A percentile compares a stretch with the other conserved stretches of the same genome.
These are phyloP conservation scores for Mormoops blainvillei DNA, from an alignment of 2,113 vertebrate species.

Conservation along the genomic window DNA sequence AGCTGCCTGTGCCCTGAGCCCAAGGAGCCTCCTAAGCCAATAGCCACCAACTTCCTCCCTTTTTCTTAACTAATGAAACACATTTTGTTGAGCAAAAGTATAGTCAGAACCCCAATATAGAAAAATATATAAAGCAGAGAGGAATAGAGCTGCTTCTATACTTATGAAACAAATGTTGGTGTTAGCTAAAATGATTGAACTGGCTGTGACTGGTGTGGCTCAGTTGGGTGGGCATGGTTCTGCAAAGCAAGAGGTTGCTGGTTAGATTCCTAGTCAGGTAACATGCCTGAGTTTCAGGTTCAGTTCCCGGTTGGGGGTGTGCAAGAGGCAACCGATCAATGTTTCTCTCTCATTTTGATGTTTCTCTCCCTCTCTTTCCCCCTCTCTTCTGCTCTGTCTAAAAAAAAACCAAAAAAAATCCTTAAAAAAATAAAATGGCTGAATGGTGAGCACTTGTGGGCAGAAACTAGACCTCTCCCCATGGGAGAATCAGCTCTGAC, in stretches of 20 bases:
- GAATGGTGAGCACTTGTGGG: neutral
- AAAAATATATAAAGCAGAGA: slow-evolving; percentile 40
- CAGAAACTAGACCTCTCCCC: neutral
- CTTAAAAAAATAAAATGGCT: neutral
- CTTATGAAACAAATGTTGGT: neutral
- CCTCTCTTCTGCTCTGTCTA: no score
- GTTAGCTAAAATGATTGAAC: neutral
- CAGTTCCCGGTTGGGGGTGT: no score
- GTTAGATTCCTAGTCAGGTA: no score
- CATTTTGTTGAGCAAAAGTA: slow-evolving; percentile 41
- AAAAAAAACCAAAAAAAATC: no score
- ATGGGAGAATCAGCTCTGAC: neutral
- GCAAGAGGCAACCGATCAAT: no score
- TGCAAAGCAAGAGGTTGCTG: no score
- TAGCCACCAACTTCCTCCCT: neutral
- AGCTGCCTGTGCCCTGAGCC: neutral
- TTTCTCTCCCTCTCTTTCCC: no score
- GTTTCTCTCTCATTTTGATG: no score
- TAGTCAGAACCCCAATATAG: neutral
- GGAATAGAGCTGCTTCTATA: neutral
- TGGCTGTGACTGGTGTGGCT: no score
- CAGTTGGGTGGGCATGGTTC: no score
- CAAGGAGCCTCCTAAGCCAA: neutral
- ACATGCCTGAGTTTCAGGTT: no score
- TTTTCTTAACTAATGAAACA: neutral